Conservation (phyloP, 2,797 vertebrate genomes). For the Hemibagrus guttatus region DNA sequence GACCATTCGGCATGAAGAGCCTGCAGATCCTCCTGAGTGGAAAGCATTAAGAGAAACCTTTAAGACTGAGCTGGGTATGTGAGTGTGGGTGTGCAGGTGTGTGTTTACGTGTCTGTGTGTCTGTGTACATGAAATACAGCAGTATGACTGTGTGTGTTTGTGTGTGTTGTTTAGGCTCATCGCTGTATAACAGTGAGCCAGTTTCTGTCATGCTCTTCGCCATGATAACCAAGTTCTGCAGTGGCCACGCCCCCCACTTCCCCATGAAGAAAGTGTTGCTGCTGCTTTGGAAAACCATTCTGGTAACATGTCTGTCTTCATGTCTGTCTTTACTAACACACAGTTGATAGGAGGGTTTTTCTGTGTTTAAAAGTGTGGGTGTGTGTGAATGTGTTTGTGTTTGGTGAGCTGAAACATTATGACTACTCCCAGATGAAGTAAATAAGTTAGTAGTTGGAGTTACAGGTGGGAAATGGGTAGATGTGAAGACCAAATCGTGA, state of each 20-base stretch:
- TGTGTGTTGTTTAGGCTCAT: conserved; percentile 77
- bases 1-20: conserved; percentile 88
- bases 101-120: not conserved
- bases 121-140: not conserved
- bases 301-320: conserved; percentile 77
- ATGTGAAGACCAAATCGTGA: too few relatives aligned
- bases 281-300: conserved; percentile 93
- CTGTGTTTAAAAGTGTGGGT: not conserved
- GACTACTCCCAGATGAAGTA: not conserved
- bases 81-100: not conserved
- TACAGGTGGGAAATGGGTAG: too few relatives aligned
- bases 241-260: conserved; percentile 95
- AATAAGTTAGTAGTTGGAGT: too few relatives aligned
- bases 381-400: not conserved
- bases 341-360: not conserved
- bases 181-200: conserved; percentile 91
- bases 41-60: conserved; percentile 88
- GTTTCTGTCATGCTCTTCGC: conserved; percentile 97
- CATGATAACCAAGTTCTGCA: conserved; percentile 99
- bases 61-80: conserved; percentile 87
- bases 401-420: not conserved
- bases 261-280: conserved; percentile 98
- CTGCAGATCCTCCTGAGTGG: conserved; percentile 89
- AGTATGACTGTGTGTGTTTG: not conserved
- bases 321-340: not conserved